These are phyloP conservation scores for Nothobranchius furzeri DNA, from an alignment of 2,113 vertebrate genomes.

Conservation along the genomic window DNA sequence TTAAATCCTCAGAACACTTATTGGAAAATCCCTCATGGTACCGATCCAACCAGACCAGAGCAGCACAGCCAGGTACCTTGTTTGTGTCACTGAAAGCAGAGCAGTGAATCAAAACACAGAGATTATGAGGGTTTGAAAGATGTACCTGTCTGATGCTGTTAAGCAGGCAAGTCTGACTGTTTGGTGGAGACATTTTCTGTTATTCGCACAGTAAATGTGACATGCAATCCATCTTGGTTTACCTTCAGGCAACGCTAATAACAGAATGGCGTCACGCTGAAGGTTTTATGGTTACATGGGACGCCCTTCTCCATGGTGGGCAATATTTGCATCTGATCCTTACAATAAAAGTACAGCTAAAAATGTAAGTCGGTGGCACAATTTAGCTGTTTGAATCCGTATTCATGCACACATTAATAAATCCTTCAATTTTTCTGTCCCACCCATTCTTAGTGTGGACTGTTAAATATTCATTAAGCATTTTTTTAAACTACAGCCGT, in stretches of 20 bases:
- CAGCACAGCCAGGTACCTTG: conserved; percentile 28
- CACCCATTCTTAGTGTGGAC: too few species aligned
- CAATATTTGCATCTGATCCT: conserved; percentile 1
- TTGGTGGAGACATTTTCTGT: conserved; percentile 19
- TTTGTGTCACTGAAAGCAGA: conserved; percentile 38
- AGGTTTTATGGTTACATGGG: conserved; percentile 9
- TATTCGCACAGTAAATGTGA: conserved; percentile 22
- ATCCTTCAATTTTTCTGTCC: not conserved
- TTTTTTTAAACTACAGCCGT: too few species aligned
- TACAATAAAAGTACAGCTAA: not conserved
- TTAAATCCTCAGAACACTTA: not conserved
- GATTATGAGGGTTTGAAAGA: conserved; percentile 39
- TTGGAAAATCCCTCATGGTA: conserved; percentile 31
- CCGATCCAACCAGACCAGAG: conserved; percentile 22
- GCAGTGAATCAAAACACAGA: conserved; percentile 51
- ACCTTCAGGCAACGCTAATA: conserved; percentile 17
- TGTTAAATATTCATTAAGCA: not conserved
- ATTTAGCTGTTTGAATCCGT: not conserved
- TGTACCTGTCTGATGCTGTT: not conserved
- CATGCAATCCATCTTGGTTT: conserved; percentile 37
- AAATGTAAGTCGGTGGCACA: not conserved
- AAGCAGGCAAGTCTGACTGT: conserved; percentile 11
- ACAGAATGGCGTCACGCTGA: conserved; percentile 3
- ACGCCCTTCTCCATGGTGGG: conserved; percentile 5
- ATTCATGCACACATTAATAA: not conserved